Evolutionary conservation across 2,797 vertebrate species (phyloP).

Genomic region (Simalia tracyae): DNA sequence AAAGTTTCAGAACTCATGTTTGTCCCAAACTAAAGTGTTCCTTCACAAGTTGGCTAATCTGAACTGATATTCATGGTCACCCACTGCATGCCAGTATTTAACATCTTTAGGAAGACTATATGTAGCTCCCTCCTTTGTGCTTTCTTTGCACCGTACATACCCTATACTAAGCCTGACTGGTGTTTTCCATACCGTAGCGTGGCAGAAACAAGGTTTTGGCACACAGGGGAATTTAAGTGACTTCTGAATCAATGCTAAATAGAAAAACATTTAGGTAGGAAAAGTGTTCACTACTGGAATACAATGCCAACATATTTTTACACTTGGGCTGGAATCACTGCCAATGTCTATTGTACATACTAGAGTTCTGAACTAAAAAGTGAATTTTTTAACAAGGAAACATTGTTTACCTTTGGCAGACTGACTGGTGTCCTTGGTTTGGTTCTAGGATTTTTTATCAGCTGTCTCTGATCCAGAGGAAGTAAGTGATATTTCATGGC

Average conservation of each 20-base stretch:
- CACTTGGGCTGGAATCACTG: not conserved
- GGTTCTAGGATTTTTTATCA: conserved; percentile 94
- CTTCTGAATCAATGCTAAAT: not conserved
- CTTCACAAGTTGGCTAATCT: not conserved
- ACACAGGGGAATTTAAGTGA: not conserved
- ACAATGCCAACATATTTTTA: not conserved
- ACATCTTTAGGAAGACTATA: not conserved
- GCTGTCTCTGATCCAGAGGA: conserved; percentile 90
- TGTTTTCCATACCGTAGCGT: not conserved
- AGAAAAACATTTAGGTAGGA: not conserved
- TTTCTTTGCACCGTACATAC: not conserved
- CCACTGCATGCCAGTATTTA: not conserved
- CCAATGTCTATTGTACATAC: not conserved
- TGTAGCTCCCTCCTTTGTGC: not conserved
- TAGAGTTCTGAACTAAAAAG: not conserved
- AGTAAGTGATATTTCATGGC: conserved; percentile 98
- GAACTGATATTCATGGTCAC: no score
- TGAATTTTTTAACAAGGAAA: not conserved
- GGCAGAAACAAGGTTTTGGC: not conserved
- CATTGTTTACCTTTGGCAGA: conserved; percentile 86
- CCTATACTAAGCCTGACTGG: not conserved
- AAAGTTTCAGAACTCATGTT: not conserved
- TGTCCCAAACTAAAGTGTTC: not conserved
- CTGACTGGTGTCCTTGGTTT: conserved; percentile 92
- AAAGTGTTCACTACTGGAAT: not conserved